Base-by-base conservation (phyloP, 2,113 vertebrate genomes). In the Athene cunicularia region DNA sequence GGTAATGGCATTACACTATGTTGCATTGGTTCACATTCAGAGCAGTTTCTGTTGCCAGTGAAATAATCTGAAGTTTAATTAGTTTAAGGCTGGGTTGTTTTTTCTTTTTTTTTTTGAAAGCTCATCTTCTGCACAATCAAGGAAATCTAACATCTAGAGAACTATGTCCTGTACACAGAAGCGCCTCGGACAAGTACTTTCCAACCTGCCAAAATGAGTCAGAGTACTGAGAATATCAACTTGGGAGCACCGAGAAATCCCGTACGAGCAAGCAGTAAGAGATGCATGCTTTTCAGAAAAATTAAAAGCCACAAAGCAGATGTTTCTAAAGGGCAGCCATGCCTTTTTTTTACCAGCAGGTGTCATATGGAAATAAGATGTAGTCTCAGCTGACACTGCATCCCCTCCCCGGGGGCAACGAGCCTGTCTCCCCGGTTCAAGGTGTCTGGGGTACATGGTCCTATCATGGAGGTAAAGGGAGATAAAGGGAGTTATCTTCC, bases 241-340 rank as follows among this genome's bases (percentile, higher is more conserved):
- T 12, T 5, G 3, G 32, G 85, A 37, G 53, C 79, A 35, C 30
- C 5, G 4, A 89, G 13, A 84, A 88, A 33, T 26, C 18, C 43
- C 0, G 0, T 2, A 39, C 3, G 0, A 39, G 47, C 35, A 24
- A 49, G 53, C 1, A 0, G 52, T 10, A 27, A 53, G 68, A 84
- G 33, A 14, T 2, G 6, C 14, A 0, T 2, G 22, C 4, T 45
- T 55, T 75, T 9, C 4, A 3, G 55, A 33, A 37, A 43, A 67
- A 50, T 6, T 33, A 67, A 58, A 84, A 47, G 18, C 33, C 58
- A 32, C 22, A 12, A 80, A 76, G 37, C 43, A 32, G 37, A 30
- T 24, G 20, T 58, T 86, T 56, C 64, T 73, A 1, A 43, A 58
- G 47, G 84, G 41, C 52, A 43, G 80, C 59, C 87, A 1, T 91